A percentile compares a stretch with the other conserved stretches of the same genome.
These are phyloP conservation scores for Maylandia zebra DNA, from an alignment of 2,113 vertebrate genomes.

Conservation along the genomic window DNA sequence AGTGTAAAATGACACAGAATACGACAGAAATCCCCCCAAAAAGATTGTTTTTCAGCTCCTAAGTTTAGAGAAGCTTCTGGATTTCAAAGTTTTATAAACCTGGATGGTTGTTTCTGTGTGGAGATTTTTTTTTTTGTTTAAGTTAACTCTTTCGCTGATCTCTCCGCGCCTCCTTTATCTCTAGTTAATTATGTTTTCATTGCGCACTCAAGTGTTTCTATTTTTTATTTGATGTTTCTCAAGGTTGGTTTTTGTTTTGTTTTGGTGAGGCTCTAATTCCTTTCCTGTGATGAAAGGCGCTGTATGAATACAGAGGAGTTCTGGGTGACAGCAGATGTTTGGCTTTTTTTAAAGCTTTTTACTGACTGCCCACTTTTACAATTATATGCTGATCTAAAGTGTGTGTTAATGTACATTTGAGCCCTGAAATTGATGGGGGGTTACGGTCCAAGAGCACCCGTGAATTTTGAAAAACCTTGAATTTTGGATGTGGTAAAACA, in stretches of 20 bases:
- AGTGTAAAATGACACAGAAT: background rate
- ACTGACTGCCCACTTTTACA: background rate
- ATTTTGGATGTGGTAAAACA: background rate
- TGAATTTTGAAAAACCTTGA: background rate
- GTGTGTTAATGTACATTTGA: background rate
- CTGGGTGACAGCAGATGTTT: background rate
- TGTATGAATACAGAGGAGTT: background rate
- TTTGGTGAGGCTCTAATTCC: background rate
- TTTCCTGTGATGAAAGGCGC: background rate
- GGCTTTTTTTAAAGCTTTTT: background rate
- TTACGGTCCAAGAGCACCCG: rapidly evolving
- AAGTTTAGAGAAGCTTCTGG: background rate
- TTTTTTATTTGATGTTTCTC: background rate
- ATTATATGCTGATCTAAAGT: background rate
- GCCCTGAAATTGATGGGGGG: background rate
- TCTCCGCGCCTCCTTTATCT: rapidly evolving
- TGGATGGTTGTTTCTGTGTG: background rate
- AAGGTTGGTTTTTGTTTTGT: background rate
- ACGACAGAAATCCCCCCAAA: background rate
- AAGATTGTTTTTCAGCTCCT: background rate
- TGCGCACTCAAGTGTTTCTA: background rate
- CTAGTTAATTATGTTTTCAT: background rate
- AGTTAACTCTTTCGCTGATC: background rate
- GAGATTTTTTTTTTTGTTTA: background rate
- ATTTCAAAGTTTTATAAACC: background rate